A percentile compares a stretch with the other conserved stretches of the same genome.
Conservation (phyloP, 2,113 vertebrate species). For the Parus major region DNA sequence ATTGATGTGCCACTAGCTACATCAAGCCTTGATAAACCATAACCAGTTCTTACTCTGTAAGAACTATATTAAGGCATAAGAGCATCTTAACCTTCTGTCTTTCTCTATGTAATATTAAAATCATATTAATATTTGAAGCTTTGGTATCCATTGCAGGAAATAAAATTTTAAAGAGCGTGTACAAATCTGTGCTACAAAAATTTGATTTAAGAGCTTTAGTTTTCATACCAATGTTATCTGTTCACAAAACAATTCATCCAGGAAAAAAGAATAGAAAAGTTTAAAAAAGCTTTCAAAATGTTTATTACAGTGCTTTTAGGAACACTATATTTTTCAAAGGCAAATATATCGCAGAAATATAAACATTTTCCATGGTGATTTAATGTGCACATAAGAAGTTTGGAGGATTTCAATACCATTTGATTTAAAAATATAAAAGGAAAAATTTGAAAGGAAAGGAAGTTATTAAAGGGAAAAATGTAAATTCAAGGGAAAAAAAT, state of each 20-base stretch:
- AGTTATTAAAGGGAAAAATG: background rate
- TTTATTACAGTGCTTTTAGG: background rate
- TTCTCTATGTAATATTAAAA: constrained; percentile 63
- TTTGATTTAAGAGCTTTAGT: constrained; percentile 22
- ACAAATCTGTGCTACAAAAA: constrained; percentile 24
- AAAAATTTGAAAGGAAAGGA: background rate
- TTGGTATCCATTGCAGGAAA: constrained; percentile 18
- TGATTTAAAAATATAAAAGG: background rate
- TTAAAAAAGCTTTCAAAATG: background rate
- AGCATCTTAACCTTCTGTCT: constrained; percentile 51
- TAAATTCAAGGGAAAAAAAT: background rate
- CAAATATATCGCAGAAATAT: background rate
- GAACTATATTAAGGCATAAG: constrained; percentile 52
- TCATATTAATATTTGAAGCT: constrained; percentile 61
- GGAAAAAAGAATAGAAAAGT: background rate
- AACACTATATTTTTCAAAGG: background rate
- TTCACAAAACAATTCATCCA: background rate
- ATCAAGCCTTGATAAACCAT: constrained; percentile 37
- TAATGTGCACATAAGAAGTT: background rate
- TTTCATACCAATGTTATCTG: background rate
- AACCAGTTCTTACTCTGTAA: constrained; percentile 35
- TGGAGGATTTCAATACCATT: background rate
- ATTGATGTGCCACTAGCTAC: constrained; percentile 22
- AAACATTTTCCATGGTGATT: background rate
- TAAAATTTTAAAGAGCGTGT: constrained; percentile 55